Base-by-base conservation (phyloP, 2,113 vertebrate species). In the Spilogale gracilis region DNA sequence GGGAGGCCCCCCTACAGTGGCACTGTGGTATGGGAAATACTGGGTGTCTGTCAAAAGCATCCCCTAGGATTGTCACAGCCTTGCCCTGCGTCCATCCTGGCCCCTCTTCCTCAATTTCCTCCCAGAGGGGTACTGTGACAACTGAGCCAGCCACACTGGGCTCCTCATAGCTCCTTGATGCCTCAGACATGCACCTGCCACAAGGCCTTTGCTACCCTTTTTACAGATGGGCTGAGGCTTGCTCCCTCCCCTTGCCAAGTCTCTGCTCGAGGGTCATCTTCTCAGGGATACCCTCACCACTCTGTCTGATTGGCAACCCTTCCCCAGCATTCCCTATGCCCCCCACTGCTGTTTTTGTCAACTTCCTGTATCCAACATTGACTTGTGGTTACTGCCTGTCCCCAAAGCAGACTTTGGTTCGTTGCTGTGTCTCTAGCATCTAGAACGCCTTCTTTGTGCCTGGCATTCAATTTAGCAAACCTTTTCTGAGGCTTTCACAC, bases 81-180 rank as follows among this genome's bases (percentile, higher is more conserved):
- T 73, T 16, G 4, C 21, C 48, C 74, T 76, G 11, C 0, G 0
- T 25, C 52, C 69, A 9, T 14, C 11, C 2, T 0, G 32, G 52
- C 14, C 56, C 30, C 13, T 5, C n/a, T 38, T 58, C 87, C 50
- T 92, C 74, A 21, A 45, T 32, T 9, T 74, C 60, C 52, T 30
- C 45, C 13, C 81, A 25, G 5, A 2, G 13, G 65, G 69, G 20
- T 12, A 58, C 45, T 2, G 0, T 32, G 27, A 80, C 14, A 71
- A 45, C 25, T 0, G 30, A 81, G 87, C 81, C 48, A 13, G 45
- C 12, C n/a, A 61, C 43, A 30, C 4, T 0, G 5, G 71, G 71
- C 20, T 88, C 87, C 48, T 32, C 27, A 23, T 17, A 4, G 6
- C 48, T 16, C 18, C 81, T 48, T 45, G 8, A 58, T 3, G 48